phyloP scores from a whole-genome alignment of 2,888 invertebrate species.

The Cataglyphis altisquamis region DNA sequence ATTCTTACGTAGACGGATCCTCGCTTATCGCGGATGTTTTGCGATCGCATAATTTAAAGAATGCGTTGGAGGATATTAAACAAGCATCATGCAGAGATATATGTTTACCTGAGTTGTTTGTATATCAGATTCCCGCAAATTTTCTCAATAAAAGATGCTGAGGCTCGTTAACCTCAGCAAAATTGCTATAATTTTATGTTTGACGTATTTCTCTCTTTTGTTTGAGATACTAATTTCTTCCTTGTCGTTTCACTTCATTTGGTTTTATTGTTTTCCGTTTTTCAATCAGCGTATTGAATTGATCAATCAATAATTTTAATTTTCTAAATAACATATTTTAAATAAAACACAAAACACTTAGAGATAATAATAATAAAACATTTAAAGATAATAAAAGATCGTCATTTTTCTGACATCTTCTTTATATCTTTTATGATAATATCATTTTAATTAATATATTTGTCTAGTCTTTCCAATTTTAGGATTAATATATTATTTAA shows the following conservation, averaged over 20 bases:
- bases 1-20: background rate
- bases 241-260: conserved; percentile 8
- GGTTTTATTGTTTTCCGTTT: background rate
- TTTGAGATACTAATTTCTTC: background rate
- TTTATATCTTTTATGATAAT: background rate
- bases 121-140: background rate
- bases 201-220: background rate
- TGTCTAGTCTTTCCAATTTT: background rate
- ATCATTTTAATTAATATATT: background rate
- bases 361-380: background rate
- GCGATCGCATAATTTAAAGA: background rate
- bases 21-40: background rate
- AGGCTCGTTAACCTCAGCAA: background rate
- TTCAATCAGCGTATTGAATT: background rate
- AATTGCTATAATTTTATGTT: background rate
- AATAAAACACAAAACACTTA: background rate
- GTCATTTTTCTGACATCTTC: background rate
- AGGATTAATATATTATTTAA: background rate
- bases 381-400: background rate
- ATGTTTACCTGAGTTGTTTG: background rate
- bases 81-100: background rate
- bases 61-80: background rate
- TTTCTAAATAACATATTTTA: background rate
- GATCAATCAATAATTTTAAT: background rate
- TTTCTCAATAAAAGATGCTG: background rate